These are phyloP conservation scores for Pterostichus niger DNA, from an alignment of 2,888 invertebrate genomes.

Conservation along the genomic window DNA sequence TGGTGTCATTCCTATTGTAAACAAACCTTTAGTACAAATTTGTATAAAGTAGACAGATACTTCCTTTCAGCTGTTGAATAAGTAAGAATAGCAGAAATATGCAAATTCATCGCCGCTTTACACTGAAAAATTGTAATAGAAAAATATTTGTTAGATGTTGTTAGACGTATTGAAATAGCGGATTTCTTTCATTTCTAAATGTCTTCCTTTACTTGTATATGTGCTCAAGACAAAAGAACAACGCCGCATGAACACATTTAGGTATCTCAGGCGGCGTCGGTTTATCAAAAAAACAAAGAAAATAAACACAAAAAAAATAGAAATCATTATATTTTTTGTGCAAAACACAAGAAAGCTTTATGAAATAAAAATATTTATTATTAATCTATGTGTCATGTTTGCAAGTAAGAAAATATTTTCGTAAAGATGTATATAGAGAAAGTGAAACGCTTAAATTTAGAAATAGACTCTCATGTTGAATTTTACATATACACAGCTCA, in stretches of 20 bases:
- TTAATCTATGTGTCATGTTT: slow-evolving; percentile 58
- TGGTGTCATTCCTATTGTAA: not conserved
- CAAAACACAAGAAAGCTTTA: slow-evolving; percentile 64
- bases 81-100: slow-evolving; percentile 26
- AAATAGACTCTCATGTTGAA: slow-evolving; percentile 50
- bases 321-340: slow-evolving; percentile 62
- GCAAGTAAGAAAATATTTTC: slow-evolving; percentile 57
- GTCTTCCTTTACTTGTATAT: slow-evolving; percentile 66
- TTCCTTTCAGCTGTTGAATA: slow-evolving; percentile 14
- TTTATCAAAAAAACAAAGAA: slow-evolving; percentile 60
- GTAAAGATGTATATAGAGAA: slow-evolving; percentile 46
- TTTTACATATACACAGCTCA: not conserved
- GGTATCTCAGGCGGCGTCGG: slow-evolving; percentile 38
- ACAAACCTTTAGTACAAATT: slow-evolving; percentile 17
- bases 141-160: slow-evolving; percentile 63
- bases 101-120: slow-evolving; percentile 61
- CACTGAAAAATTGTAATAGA: slow-evolving; percentile 59
- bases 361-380: slow-evolving; percentile 54
- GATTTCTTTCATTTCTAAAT: slow-evolving; percentile 60
- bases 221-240: slow-evolving; percentile 61
- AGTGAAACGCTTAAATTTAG: slow-evolving; percentile 27
- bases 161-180: slow-evolving; percentile 57
- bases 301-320: slow-evolving; percentile 51
- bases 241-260: slow-evolving; percentile 42
- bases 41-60: slow-evolving; percentile 6